Evolutionary conservation across 2,888 invertebrate genomes (phyloP), one percentile per base, ranked within the genome.

Genomic region (Cryptophagus acutangulus): DNA sequence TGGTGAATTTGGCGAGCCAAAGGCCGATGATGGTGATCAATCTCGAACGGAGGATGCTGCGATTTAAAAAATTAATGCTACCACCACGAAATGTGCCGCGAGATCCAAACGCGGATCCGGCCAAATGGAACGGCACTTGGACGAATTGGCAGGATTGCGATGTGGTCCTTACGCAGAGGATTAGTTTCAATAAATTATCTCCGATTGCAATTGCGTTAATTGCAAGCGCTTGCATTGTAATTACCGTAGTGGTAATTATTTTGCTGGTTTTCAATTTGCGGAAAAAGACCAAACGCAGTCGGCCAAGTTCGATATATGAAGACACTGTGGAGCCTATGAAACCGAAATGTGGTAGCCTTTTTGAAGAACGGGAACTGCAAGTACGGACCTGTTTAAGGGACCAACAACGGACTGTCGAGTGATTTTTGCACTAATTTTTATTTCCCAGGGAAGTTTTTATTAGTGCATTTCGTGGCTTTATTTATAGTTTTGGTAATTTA

Each of bases 101-200:
- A 1, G 73, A 74, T 47, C 63, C 67, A 0, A 65, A 63, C 1
- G 72, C 74, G 1, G 69, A 79, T 64, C 80, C 81, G 0, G 52
- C 53, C 0, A 51, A 66, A 3, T 77, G 75, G 69, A 72, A 76
- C 36, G 70, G 72, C 36, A 72, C 74, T 0, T 81, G 81, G 81
- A 70, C 70, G 1, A 71, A 68, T 49, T 81, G 80, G 81, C 62
- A 67, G 52, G 77, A 79, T 51, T 75, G 74, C 71, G 66, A 68
- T 45, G 72, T 74, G 36, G 55, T 61, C 3, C 36, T 47, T 2
- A 57, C 48, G 35, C 40, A 55, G 34, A 61, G 59, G 40, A 44
- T 63, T 2, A 12, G 44, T 3, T 45, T 54, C 17, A 55, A 59
- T 37, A 35, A 46, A 2, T 41, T 65, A 17, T 62, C 68, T 2